Base-by-base conservation (phyloP, 2,113 vertebrate genomes). In the Ellobius talpinus region DNA sequence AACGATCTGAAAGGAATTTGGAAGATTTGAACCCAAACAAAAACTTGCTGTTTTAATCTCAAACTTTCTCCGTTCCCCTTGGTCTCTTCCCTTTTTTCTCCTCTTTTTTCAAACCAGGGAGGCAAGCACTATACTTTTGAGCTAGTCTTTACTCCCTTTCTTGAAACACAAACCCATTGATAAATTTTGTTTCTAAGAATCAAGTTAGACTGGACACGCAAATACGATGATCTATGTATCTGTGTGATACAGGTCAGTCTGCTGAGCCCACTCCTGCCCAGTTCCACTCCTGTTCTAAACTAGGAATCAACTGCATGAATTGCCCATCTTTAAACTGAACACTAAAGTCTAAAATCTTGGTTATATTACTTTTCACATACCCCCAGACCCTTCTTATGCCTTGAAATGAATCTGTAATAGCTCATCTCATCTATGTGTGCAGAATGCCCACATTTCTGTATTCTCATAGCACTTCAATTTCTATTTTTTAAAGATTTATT, bases 1-100 rank as follows among this genome's bases (percentile, higher is more conserved):
- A 94, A 99, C 98, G 26, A 99, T 99, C 99, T 99, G 96, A 77
- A 98, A 98, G 26, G 47, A 66, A 98, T 70, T 73, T 31, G 76
- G 73, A 96, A 87, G 79, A 93, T 74, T 0, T 94, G 24, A 97
- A 52, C 74, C 26, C 45, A 23, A 90, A 93, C 58, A 89, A 39
- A 94, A 47, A 55, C 45, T 95, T 19, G 11, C 85, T 4, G 2
- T 87, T 88, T 95, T 68, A 82, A 87, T 85, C 36, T 73, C 65
- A 81, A 89, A 74, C 6, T 29, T 90, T 91, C 78, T 92, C 45
- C 52, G 52, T 78, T 14, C 16, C 52, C 26, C 39, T 39, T 61
- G 7, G 7, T 89, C 58, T 26, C 74, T 86, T 79, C 76, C 81
- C 6, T 66, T 23, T 16, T 61, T 33, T 70, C 33, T n/a, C 45